A percentile compares a stretch with the other conserved stretches of the same genome.
These are phyloP conservation scores for Cephus nigrinus DNA, from an alignment of 2,888 invertebrate species.

Conservation along the genomic window DNA sequence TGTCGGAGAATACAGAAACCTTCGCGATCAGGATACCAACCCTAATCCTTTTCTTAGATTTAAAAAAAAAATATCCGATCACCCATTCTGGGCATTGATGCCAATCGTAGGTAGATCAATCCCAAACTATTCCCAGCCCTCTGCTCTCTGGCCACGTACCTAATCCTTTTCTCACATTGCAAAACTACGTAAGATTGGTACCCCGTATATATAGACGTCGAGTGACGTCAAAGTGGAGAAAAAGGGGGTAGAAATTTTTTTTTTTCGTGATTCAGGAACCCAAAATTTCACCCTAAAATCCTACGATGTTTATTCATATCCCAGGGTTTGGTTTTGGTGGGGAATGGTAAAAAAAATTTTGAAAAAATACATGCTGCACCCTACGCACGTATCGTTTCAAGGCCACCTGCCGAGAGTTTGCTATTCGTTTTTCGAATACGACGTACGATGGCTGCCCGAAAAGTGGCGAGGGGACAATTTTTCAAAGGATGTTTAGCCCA, in stretches of 20 bases:
- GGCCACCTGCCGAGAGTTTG: slow-evolving; percentile 53
- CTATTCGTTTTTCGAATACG: slow-evolving; percentile 41
- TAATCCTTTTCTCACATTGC: slow-evolving; percentile 43
- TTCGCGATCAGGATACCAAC: background rate
- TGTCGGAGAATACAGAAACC: background rate
- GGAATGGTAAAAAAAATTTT: slow-evolving; percentile 23
- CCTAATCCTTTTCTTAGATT: slow-evolving; percentile 62
- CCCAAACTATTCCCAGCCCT: slow-evolving; percentile 13
- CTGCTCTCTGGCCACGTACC: background rate
- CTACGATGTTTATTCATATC: slow-evolving; percentile 21
- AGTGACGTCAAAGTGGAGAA: slow-evolving; percentile 6
- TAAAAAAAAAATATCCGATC: slow-evolving; percentile 33
- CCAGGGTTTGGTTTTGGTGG: background rate
- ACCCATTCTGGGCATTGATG: slow-evolving; percentile 17
- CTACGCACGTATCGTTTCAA: slow-evolving; percentile 25
- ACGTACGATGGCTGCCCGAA: slow-evolving; percentile 30
- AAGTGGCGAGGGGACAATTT: slow-evolving; percentile 32
- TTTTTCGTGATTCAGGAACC: slow-evolving; percentile 14
- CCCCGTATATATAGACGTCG: slow-evolving; percentile 13
- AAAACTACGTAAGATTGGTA: slow-evolving; percentile 11
- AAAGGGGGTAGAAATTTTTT: slow-evolving; percentile 17
- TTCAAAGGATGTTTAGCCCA: slow-evolving; percentile 51
- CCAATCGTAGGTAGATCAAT: background rate
- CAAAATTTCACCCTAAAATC: slow-evolving; percentile 11
- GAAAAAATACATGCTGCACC: slow-evolving; percentile 1